phyloP scores from a whole-genome alignment of 1,140 invertebrate genomes.

The Trachelipus rathkii region DNA sequence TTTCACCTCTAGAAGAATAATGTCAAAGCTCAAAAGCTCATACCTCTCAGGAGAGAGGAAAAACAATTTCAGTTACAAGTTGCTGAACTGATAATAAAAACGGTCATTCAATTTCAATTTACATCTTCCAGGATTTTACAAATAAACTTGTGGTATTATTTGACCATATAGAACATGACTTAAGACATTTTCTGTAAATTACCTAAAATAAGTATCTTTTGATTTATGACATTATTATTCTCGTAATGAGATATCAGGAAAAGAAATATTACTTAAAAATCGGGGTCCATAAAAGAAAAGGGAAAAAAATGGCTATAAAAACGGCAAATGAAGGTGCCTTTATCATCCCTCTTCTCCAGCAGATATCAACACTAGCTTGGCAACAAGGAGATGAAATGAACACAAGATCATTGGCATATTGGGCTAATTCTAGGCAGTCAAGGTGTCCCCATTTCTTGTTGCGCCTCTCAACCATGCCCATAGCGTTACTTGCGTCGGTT shows the following conservation, averaged over 20 bases:
- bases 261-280: conserved; percentile 26
- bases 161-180: no score
- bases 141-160: no score
- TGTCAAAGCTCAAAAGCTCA: no score
- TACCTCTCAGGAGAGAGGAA: no score
- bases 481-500: conserved; percentile 39
- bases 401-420: conserved; percentile 27
- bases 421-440: conserved; percentile 34
- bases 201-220: no score
- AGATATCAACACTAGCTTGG: conserved; percentile 34
- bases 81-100: no score
- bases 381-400: conserved; percentile 38
- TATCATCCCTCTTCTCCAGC: conserved; percentile 42
- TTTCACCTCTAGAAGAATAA: no score
- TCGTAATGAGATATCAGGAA: not conserved
- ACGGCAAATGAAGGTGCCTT: conserved; percentile 27
- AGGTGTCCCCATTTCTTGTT: conserved; percentile 43
- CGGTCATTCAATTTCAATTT: no score
- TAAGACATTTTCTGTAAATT: no score
- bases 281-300: conserved; percentile 38
- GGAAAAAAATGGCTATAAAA: conserved; percentile 37
- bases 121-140: no score
- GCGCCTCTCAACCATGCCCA: conserved; percentile 43
- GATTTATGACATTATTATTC: no score
- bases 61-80: no score